These are phyloP conservation scores for Onychorhynchus coronatus DNA, from an alignment of 2,113 vertebrate species.

Conservation along the genomic window DNA sequence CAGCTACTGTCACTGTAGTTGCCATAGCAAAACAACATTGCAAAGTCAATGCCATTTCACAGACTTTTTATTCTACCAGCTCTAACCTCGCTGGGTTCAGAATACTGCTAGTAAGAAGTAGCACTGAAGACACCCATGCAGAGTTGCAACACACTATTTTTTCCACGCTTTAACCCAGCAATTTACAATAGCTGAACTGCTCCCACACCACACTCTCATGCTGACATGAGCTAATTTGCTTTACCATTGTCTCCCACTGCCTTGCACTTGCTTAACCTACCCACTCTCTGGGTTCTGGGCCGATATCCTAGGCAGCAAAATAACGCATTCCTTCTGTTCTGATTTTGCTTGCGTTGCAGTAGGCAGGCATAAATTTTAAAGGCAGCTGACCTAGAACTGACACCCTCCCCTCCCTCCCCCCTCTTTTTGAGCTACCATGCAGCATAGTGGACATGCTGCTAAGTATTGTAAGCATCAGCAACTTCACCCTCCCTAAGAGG, in stretches of 20 bases:
- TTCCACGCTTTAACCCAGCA: neutral
- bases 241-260: neutral
- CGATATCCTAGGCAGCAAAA: neutral
- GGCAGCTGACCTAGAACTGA: neutral
- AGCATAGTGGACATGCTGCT: neutral
- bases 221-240: neutral
- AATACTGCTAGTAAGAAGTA: neutral
- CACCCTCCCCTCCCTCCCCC: neutral
- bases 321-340: constrained; percentile 7
- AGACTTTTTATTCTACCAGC: neutral
- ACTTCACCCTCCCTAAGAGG: neutral
- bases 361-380: constrained; percentile 17
- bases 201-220: neutral
- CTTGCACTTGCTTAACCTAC: constrained; percentile 14
- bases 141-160: neutral
- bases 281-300: neutral
- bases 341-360: neutral
- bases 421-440: neutral
- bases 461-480: neutral
- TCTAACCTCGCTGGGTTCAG: neutral
- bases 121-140: neutral
- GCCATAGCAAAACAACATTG: neutral
- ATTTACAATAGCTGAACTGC: neutral
- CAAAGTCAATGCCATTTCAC: neutral
- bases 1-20: neutral